A percentile compares a stretch with the other conserved stretches of the same genome.
phyloP scores from a whole-genome alignment of 2,888 invertebrate species.

The Antheraea yamamai region DNA sequence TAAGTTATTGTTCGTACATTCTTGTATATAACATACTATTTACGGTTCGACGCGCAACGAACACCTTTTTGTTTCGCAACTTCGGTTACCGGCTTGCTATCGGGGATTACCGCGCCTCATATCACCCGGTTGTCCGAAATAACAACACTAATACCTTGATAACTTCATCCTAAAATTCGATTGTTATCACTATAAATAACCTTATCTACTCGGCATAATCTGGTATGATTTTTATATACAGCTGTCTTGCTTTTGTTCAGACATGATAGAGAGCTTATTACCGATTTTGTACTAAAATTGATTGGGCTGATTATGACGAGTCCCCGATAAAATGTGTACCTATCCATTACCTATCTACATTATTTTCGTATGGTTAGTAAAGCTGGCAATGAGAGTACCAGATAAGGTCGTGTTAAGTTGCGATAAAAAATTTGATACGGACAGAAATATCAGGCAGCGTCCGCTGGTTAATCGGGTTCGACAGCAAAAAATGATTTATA shows the following conservation, averaged over 20 bases:
- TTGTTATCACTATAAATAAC: conserved; percentile 46
- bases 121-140: conserved; percentile 51
- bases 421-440: conserved; percentile 39
- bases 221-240: conserved; percentile 54
- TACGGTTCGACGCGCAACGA: conserved; percentile 48
- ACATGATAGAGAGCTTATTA: conserved; percentile 58
- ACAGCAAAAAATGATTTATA: conserved; percentile 43
- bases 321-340: conserved; percentile 43
- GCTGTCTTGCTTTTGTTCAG: conserved; percentile 55
- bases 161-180: conserved; percentile 47
- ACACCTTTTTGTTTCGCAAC: conserved; percentile 60
- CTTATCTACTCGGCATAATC: conserved; percentile 47
- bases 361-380: conserved; percentile 61
- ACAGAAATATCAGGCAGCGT: conserved; percentile 43
- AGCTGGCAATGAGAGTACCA: conserved; percentile 54
- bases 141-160: conserved; percentile 53
- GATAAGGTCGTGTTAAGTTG: conserved; percentile 51
- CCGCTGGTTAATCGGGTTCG: conserved; percentile 43
- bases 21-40: conserved; percentile 56
- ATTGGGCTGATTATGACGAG: conserved; percentile 64
- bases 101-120: conserved; percentile 45
- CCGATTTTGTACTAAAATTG: conserved; percentile 66
- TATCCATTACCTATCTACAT: conserved; percentile 41
- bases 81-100: conserved; percentile 46
- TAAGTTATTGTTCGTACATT: conserved; percentile 45